phyloP scores from a whole-genome alignment of 2,888 invertebrate species.

The Cyclophora albipunctata region DNA sequence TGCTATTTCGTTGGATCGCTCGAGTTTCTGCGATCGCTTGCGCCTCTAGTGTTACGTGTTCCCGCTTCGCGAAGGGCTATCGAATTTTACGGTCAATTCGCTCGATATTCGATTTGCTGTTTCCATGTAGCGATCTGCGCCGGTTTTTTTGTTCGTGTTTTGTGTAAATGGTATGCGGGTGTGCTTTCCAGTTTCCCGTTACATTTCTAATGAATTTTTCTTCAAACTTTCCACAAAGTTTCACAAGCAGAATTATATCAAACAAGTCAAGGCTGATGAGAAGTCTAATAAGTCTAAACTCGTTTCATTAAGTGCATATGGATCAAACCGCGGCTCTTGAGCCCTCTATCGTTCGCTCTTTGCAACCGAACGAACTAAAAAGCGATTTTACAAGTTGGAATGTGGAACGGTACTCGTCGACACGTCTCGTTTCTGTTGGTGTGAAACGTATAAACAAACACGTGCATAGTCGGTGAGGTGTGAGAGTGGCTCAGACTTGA shows the following conservation, averaged over 20 bases:
- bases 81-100: slow-evolving; percentile 49
- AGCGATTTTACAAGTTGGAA: slow-evolving; percentile 49
- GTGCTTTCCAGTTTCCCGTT: no score
- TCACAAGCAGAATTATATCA: no score
- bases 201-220: no score
- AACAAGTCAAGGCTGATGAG: no score
- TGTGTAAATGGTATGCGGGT: no score
- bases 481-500: slow-evolving; percentile 43
- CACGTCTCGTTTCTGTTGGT: slow-evolving; percentile 43
- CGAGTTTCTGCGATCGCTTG: slow-evolving; percentile 12
- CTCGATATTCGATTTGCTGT: slow-evolving; percentile 33
- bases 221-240: no score
- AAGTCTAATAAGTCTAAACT: no score
- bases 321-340: slow-evolving; percentile 6
- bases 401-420: slow-evolving; percentile 40
- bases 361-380: slow-evolving; percentile 35
- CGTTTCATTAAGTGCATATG: slow-evolving; percentile 2
- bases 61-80: slow-evolving; percentile 30
- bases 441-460: slow-evolving; percentile 62
- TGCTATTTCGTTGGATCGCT: not conserved
- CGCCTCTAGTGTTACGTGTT: slow-evolving; percentile 18
- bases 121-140: slow-evolving; percentile 27
- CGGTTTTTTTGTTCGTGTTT: not conserved
- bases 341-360: slow-evolving; percentile 11
- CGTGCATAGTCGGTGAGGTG: slow-evolving; percentile 33